Evolutionary conservation across 2,888 invertebrate genomes (phyloP), one percentile per base, ranked within the genome.

Genomic region (Campaea margaritaria): DNA sequence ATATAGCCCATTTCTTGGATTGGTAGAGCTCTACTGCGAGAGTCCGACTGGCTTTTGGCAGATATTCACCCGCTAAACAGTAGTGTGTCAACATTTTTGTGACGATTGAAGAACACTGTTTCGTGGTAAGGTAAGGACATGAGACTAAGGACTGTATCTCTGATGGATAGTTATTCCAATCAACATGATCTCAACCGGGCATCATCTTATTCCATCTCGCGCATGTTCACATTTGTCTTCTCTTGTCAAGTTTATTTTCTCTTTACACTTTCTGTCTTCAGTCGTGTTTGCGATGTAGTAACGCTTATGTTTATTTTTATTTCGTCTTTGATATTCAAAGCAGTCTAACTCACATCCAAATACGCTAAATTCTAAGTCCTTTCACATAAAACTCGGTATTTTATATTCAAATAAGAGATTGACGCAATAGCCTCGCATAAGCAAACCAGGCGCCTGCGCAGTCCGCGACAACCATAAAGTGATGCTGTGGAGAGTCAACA

Each of bases 401-500:
- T 52, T 43, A 43, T 44, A 27, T 28, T 36, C 41, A 52, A 47
- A 58, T 51, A 52, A 8, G 1, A n/a, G 43, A 48, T 47, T 52
- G 58, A 52, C 52, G 58, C 52, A 52, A 52, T 56, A 8, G 5
- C 21, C 21, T 21, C 21, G 34, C 42, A 27, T 50, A 27, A 60
- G 44, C 34, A 34, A 51, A 51, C 48, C 16, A 15, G 34, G 47
- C 55, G 48, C 21, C 39, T 11, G 44, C 36, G 47, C 16, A 11
- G 11, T 2, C 16, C n/a, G 44, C 7, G 27, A n/a, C 8, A 12
- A 12, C 8, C 27, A n/a, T 27, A 12, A n/a, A 8, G 27, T 27
- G 27, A 27, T 28, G 36, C 15, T 15, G 48, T 36, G 16, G 16
- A 16, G 15, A 14, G 43, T 43, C 56, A 56, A 39, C 43, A 54